Conservation (phyloP, 2,113 vertebrate genomes). For the Pelecanoides urinatrix region DNA sequence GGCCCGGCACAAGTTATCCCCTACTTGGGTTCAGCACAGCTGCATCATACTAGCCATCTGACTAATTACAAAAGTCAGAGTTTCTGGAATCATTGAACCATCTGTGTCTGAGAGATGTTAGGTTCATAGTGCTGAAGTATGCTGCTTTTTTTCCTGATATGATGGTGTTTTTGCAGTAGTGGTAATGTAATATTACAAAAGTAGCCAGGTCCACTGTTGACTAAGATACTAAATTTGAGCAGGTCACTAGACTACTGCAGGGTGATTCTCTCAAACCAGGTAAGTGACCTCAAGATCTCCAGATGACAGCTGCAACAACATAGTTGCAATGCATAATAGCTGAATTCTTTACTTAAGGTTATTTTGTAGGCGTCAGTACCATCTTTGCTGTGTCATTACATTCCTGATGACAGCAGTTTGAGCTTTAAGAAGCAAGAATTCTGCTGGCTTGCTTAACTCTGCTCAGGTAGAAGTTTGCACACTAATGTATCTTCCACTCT, state of each 20-base stretch:
- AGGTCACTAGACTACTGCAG: accelerated
- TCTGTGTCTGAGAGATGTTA: neutral
- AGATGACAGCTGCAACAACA: constrained; percentile 17
- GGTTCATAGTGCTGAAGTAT: neutral
- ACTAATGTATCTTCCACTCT: neutral
- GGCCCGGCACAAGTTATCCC: neutral
- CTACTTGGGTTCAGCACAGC: neutral
- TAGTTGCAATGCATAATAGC: neutral
- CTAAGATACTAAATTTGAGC: neutral
- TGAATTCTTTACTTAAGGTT: neutral
- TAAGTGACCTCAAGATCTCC: neutral
- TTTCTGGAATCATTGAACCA: neutral
- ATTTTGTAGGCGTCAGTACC: neutral
- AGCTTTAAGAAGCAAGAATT: neutral
- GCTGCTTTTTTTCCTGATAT: neutral
- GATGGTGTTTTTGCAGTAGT: neutral
- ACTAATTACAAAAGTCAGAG: neutral
- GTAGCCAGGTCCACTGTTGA: neutral
- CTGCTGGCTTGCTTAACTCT: neutral
- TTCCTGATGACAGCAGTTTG: neutral
- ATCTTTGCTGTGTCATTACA: constrained; percentile 35
- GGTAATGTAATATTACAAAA: neutral
- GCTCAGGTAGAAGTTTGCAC: neutral
- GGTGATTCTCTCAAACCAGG: neutral
- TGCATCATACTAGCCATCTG: neutral